Percentiles rank a stretch among this genome's conserved stretches.
Conservation (phyloP, 1,140 invertebrate species). For the Chionoecetes opilio region DNA sequence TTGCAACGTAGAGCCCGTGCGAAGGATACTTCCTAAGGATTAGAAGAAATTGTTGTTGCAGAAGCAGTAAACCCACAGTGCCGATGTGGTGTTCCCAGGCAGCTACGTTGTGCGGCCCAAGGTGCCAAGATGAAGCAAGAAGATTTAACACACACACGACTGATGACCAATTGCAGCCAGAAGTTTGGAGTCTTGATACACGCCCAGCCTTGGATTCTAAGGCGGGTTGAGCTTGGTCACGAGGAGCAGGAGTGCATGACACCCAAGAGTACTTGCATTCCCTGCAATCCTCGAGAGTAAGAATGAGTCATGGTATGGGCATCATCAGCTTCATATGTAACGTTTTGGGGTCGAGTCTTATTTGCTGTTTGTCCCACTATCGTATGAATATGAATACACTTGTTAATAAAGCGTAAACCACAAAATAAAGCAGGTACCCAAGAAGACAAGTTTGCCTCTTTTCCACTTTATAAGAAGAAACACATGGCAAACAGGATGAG, state of each 20-base stretch:
- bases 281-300: background rate
- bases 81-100: constrained; percentile 85
- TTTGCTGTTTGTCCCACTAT: background rate
- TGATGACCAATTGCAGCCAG: background rate
- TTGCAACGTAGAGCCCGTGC: constrained; percentile 67
- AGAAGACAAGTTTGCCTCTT: constrained; percentile 84
- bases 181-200: constrained; percentile 19
- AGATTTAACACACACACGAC: background rate
- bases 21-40: constrained; percentile 83
- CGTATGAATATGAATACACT: constrained; percentile 36
- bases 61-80: constrained; percentile 84
- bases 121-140: constrained; percentile 31
- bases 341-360: background rate
- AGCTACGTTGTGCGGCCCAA: background rate
- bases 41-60: constrained; percentile 86
- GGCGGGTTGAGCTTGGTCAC: constrained; percentile 41
- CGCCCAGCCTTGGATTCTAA: constrained; percentile 49
- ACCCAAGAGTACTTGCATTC: constrained; percentile 52
- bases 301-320: no score
- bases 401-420: constrained; percentile 81
- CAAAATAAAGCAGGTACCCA: constrained; percentile 83
- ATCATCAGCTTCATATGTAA: background rate
- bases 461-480: constrained; percentile 86
- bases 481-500: constrained; percentile 85
- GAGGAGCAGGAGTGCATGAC: background rate